phyloP scores from a whole-genome alignment of 2,888 invertebrate genomes.

The Fragum sueziense region DNA sequence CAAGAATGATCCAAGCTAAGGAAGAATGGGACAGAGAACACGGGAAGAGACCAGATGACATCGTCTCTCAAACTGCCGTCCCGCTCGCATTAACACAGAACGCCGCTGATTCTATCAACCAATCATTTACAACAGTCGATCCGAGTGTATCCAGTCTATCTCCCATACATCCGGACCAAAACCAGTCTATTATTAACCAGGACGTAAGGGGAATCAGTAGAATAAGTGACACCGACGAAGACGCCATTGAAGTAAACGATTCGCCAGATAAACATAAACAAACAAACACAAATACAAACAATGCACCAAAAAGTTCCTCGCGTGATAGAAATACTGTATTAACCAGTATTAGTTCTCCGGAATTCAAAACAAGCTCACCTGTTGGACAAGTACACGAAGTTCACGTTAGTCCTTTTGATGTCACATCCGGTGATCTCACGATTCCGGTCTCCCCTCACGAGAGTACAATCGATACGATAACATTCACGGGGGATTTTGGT shows the following conservation, averaged over 20 bases:
- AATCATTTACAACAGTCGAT: neutral
- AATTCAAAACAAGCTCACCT: slow-evolving; percentile 12
- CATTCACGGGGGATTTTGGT: slow-evolving; percentile 5
- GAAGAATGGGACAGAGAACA: slow-evolving; percentile 20
- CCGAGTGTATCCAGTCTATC: slow-evolving; percentile 10
- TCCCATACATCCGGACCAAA: neutral
- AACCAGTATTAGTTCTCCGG: neutral
- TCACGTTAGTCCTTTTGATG: slow-evolving; percentile 7
- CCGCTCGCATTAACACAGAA: slow-evolving; percentile 1
- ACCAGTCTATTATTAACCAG: neutral
- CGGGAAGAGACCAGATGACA: slow-evolving; percentile 3
- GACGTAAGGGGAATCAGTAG: neutral
- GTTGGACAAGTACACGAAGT: neutral
- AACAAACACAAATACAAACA: neutral
- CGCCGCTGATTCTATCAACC: slow-evolving; percentile 1
- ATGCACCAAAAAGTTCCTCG: neutral
- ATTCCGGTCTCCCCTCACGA: slow-evolving; percentile 19
- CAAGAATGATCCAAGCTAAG: slow-evolving; percentile 24
- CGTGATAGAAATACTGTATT: slow-evolving; percentile 7
- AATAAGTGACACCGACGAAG: slow-evolving; percentile 12
- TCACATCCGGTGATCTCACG: slow-evolving; percentile 14
- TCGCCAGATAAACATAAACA: neutral
- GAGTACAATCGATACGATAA: slow-evolving; percentile 7
- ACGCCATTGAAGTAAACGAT: neutral
- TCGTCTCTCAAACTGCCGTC: neutral